These are phyloP conservation scores for Poeciliopsis turneri DNA, from an alignment of 2,797 vertebrate genomes.

Conservation along the genomic window DNA sequence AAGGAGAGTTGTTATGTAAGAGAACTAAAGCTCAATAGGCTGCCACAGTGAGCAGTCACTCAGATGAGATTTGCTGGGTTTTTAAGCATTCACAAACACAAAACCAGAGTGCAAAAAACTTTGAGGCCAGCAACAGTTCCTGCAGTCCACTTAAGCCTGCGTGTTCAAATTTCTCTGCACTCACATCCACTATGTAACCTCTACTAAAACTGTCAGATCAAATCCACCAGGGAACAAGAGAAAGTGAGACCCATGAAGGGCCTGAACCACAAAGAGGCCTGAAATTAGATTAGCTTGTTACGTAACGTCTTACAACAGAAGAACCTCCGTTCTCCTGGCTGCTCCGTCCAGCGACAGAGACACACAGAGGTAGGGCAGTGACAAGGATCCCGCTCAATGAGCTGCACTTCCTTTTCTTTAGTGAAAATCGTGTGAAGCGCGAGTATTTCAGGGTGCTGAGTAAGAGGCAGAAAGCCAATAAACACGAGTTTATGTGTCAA, in stretches of 20 bases:
- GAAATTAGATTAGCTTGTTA: constrained; percentile 71
- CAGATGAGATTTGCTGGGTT: constrained; percentile 55
- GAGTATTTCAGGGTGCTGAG: neutral
- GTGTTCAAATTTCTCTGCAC: constrained; percentile 10
- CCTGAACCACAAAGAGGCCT: constrained; percentile 45
- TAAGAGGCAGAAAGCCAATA: neutral
- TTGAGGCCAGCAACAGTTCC: constrained; percentile 2
- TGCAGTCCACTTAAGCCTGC: neutral
- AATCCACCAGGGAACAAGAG: constrained; percentile 30
- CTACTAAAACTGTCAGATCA: constrained; percentile 13
- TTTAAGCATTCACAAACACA: constrained; percentile 53
- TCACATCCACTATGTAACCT: neutral
- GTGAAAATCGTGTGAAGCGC: neutral
- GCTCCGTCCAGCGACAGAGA: constrained; percentile 29
- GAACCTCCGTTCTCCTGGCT: constrained; percentile 32
- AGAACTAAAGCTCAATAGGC: constrained; percentile 48
- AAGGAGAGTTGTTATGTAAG: constrained; percentile 62
- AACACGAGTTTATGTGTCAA: neutral
- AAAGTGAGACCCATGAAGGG: constrained; percentile 39
- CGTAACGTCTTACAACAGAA: constrained; percentile 56
- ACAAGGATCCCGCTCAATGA: neutral
- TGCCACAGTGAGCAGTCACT: constrained; percentile 52
- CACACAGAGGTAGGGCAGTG: constrained; percentile 1
- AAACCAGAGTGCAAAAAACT: constrained; percentile 21
- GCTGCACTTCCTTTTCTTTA: neutral